These are phyloP conservation scores for Atta colombica DNA, from an alignment of 1,140 invertebrate species.

Conservation along the genomic window DNA sequence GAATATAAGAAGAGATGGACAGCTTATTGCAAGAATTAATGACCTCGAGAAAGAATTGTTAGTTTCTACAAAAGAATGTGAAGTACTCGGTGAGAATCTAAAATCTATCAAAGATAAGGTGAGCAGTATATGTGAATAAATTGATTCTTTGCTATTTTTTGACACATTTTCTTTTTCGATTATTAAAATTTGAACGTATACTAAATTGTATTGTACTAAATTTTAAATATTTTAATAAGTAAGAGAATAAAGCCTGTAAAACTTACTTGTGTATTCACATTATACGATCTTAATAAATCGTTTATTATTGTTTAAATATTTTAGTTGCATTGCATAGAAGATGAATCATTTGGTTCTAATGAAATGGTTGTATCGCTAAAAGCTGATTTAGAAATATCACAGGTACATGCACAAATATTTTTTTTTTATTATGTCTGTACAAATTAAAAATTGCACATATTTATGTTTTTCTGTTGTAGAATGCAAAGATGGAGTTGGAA, in stretches of 20 bases:
- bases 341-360: constrained; percentile 90
- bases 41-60: constrained; percentile 88
- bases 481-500: constrained; percentile 85
- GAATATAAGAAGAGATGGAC: constrained; percentile 89
- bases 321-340: constrained; percentile 87
- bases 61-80: constrained; percentile 88
- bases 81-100: constrained; percentile 89
- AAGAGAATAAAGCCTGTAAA: too few species aligned
- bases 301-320: constrained; percentile 56
- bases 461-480: constrained; percentile 67
- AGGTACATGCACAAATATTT: constrained; percentile 75
- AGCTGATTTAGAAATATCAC: constrained; percentile 80
- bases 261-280: too few species aligned
- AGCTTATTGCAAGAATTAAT: constrained; percentile 88
- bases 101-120: constrained; percentile 89
- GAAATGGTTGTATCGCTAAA: constrained; percentile 88
- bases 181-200: neutral
- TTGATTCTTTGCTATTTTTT: constrained; percentile 25
- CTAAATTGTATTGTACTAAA: neutral
- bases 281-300: too few species aligned
- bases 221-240: neutral
- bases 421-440: neutral
- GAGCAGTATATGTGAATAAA: constrained; percentile 71
- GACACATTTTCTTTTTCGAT: neutral
- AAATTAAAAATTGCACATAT: constrained; percentile 22